Evolutionary conservation across 2,888 invertebrate genomes (phyloP).

Genomic region (Cosmia pyralina): DNA sequence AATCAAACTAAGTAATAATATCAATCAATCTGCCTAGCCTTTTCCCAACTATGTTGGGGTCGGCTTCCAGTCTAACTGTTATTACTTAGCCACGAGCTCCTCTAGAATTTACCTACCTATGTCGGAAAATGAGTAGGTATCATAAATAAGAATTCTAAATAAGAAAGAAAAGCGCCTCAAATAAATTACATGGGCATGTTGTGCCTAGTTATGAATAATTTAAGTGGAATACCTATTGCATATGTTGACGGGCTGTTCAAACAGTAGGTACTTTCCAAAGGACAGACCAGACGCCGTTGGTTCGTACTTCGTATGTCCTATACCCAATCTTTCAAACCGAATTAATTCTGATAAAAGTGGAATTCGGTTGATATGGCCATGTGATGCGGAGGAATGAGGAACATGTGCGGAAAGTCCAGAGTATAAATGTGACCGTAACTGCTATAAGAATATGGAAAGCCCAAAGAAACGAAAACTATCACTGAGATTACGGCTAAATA

Average conservation of each 20-base stretch:
- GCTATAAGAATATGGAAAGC: not conserved
- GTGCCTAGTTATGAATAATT: conserved; percentile 36
- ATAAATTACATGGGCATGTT: no score
- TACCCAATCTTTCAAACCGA: no score
- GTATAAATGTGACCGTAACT: not conserved
- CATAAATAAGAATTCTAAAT: no score
- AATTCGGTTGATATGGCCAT: not conserved
- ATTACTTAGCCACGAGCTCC: no score
- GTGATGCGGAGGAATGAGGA: not conserved
- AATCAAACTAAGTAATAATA: no score
- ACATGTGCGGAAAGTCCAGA: not conserved
- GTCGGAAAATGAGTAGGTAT: no score
- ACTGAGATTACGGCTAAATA: not conserved
- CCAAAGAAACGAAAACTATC: not conserved
- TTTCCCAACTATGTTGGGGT: no score
- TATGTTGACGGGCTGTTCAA: conserved; percentile 14
- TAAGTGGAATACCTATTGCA: conserved; percentile 16
- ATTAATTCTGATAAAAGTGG: not conserved
- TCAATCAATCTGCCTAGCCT: no score
- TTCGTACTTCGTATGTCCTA: not conserved
- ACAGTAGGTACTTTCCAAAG: conserved; percentile 15
- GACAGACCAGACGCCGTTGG: not conserved
- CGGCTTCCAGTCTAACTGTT: no score
- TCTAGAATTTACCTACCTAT: no score
- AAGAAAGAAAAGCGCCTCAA: no score